These are phyloP conservation scores for Ophiodon elongatus DNA, from an alignment of 2,113 vertebrate genomes.

Conservation along the genomic window DNA sequence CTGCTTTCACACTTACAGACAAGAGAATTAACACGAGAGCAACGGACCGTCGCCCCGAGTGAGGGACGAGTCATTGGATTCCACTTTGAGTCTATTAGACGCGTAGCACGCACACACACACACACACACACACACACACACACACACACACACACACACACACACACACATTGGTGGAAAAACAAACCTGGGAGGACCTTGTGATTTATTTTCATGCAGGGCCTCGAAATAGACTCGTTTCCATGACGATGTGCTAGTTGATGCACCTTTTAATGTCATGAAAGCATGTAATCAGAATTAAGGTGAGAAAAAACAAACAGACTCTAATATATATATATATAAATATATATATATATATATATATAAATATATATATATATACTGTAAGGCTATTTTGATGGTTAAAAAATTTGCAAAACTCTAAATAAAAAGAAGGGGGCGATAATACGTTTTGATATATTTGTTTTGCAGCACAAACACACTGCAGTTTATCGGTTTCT, in stretches of 20 bases:
- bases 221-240: constrained; percentile 47
- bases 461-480: neutral
- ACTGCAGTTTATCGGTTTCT: neutral
- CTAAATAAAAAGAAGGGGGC: neutral
- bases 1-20: constrained; percentile 37
- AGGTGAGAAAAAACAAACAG: neutral
- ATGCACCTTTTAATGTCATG: constrained; percentile 38
- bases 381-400: neutral
- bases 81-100: constrained; percentile 39
- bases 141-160: neutral
- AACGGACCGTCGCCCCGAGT: constrained; percentile 13
- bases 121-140: neutral
- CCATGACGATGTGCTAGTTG: constrained; percentile 56
- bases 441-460: neutral
- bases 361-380: neutral
- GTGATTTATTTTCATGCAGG: constrained; percentile 20
- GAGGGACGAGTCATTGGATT: constrained; percentile 33
- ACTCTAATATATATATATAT: neutral
- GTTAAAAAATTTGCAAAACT: neutral
- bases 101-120: neutral
- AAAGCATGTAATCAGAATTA: constrained; percentile 20
- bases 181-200: constrained; percentile 6
- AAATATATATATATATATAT: too few relatives aligned
- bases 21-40: constrained; percentile 38
- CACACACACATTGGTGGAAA: neutral